A percentile compares a stretch with the other conserved stretches of the same genome.
phyloP scores from a whole-genome alignment of 2,113 vertebrate genomes.

The Thunnus thynnus region DNA sequence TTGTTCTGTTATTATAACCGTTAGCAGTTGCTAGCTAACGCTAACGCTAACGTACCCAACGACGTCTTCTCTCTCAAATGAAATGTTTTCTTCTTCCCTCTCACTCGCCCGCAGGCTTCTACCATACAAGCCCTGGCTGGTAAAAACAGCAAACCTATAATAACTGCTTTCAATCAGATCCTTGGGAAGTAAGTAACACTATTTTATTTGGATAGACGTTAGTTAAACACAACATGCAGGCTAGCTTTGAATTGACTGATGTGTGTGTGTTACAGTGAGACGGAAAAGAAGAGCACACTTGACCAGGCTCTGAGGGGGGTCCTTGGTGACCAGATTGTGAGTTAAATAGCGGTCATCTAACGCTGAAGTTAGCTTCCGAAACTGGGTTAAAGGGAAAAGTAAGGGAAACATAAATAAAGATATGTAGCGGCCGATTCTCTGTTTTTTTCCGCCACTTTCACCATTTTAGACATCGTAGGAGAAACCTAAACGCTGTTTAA shows the following conservation, averaged over 20 bases:
- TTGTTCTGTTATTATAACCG: neutral
- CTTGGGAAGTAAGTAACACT: conserved; percentile 90
- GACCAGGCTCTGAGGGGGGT: conserved; percentile 95
- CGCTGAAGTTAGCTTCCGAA: too few species aligned
- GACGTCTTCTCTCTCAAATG: neutral
- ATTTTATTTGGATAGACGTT: neutral
- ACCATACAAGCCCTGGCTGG: conserved; percentile 87
- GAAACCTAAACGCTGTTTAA: too few species aligned
- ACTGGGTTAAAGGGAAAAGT: too few species aligned
- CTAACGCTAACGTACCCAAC: neutral
- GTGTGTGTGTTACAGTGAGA: conserved; percentile 86
- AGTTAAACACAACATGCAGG: neutral
- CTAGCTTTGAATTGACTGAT: neutral
- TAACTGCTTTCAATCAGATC: conserved; percentile 90
- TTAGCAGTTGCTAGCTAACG: conserved; percentile 56
- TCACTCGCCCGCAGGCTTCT: conserved; percentile 83
- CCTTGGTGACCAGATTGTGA: conserved; percentile 96
- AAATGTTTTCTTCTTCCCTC: neutral
- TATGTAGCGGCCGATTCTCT: too few species aligned
- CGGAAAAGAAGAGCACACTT: conserved; percentile 96
- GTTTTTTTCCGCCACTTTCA: too few species aligned
- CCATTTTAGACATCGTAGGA: too few species aligned
- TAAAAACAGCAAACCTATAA: conserved; percentile 89
- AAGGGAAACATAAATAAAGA: too few species aligned
- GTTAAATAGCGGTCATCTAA: conserved; percentile 37